Percentiles rank a stretch among this genome's conserved stretches.
These are phyloP conservation scores for Lithophane leautieri DNA, from an alignment of 2,888 invertebrate species.

Conservation along the genomic window DNA sequence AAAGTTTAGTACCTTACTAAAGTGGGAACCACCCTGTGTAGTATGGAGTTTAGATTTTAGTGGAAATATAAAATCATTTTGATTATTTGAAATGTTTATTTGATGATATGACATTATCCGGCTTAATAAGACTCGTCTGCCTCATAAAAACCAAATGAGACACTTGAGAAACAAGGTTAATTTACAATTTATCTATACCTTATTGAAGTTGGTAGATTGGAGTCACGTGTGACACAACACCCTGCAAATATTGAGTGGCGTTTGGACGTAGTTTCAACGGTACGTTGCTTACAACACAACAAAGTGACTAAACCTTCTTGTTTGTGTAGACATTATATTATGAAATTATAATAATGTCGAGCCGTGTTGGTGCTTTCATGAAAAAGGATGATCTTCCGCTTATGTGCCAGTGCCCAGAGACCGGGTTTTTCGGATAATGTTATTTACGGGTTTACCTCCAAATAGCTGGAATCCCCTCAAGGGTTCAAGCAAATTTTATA, in stretches of 20 bases:
- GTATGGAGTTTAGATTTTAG: constrained; percentile 15
- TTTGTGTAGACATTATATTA: constrained; percentile 56
- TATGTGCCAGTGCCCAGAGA: constrained; percentile 62
- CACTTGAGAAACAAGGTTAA: constrained; percentile 3
- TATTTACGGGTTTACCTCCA: constrained; percentile 68
- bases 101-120: constrained; percentile 7
- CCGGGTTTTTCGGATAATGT: constrained; percentile 68
- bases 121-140: constrained; percentile 8
- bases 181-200: constrained; percentile 1
- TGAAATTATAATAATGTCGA: constrained; percentile 69
- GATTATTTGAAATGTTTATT: constrained; percentile 21
- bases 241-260: constrained; percentile 23
- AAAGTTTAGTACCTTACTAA: constrained; percentile 25
- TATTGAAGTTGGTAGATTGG: constrained; percentile 9
- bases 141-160: constrained; percentile 3
- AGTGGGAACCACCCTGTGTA: constrained; percentile 3
- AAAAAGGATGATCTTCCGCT: constrained; percentile 72
- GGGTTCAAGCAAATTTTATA: constrained; percentile 48
- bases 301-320: constrained; percentile 3
- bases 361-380: constrained; percentile 54
- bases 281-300: constrained; percentile 18
- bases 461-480: constrained; percentile 60
- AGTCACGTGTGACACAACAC: constrained; percentile 2
- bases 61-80: constrained; percentile 11
- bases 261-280: constrained; percentile 11